These are phyloP conservation scores for Epinephelus coioides DNA, from an alignment of 2,797 vertebrate species.

Conservation along the genomic window DNA sequence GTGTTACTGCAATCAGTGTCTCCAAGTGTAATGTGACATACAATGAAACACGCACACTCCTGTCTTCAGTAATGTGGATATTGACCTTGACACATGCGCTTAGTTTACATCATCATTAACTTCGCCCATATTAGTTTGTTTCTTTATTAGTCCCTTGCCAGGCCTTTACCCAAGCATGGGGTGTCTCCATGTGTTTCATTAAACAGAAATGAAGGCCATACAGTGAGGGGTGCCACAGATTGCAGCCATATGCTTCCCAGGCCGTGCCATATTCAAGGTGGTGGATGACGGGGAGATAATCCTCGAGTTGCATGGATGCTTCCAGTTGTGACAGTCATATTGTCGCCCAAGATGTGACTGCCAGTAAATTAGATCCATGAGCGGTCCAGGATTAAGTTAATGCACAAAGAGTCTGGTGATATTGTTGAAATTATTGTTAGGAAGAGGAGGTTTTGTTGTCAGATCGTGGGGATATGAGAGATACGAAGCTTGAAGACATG, in stretches of 20 bases:
- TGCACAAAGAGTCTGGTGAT: constrained; percentile 22
- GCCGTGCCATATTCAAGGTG: constrained; percentile 55
- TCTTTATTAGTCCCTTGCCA: constrained; percentile 52
- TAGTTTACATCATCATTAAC: constrained; percentile 45
- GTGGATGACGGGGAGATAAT: constrained; percentile 64
- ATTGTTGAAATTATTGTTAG: background rate
- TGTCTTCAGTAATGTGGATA: constrained; percentile 25
- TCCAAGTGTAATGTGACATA: constrained; percentile 24
- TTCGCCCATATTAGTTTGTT: constrained; percentile 32
- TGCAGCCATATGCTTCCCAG: constrained; percentile 77
- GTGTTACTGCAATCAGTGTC: constrained; percentile 37
- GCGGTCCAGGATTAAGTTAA: background rate
- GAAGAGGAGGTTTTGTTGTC: constrained; percentile 19
- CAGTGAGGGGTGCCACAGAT: constrained; percentile 70
- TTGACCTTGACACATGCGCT: constrained; percentile 44
- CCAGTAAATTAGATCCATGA: constrained; percentile 36
- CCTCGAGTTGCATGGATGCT: constrained; percentile 42
- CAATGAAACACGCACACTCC: constrained; percentile 11
- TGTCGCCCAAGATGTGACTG: constrained; percentile 36
- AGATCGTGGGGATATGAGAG: background rate
- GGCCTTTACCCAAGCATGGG: constrained; percentile 19
- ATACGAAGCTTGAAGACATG: too few relatives aligned
- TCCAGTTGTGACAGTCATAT: constrained; percentile 55
- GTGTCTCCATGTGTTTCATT: constrained; percentile 75
- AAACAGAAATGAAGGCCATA: constrained; percentile 68